Percentiles rank a stretch among this genome's conserved stretches.
Conservation (phyloP, 2,888 invertebrate genomes). For the Drosophila niveifrons region DNA sequence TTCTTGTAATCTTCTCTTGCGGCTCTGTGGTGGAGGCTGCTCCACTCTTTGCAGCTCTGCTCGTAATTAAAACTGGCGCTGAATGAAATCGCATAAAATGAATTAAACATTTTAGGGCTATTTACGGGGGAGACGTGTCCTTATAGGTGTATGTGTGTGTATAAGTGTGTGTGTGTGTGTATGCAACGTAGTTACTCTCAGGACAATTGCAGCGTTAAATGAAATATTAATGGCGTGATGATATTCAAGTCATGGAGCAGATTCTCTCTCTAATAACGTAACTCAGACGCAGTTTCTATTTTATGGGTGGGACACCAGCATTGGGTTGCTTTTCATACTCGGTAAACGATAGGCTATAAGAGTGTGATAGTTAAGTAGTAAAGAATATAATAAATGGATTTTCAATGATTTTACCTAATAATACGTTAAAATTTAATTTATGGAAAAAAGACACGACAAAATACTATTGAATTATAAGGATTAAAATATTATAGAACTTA, state of each 20-base stretch:
- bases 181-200: slow-evolving; percentile 56
- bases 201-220: slow-evolving; percentile 81
- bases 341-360: background rate
- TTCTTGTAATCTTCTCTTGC: slow-evolving; percentile 7
- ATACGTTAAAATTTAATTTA: no score
- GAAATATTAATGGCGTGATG: slow-evolving; percentile 78
- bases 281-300: slow-evolving; percentile 31
- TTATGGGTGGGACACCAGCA: slow-evolving; percentile 6
- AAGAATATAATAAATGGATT: background rate
- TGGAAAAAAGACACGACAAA: no score
- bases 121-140: slow-evolving; percentile 53
- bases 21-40: slow-evolving; percentile 19
- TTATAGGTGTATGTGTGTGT: slow-evolving; percentile 13
- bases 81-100: slow-evolving; percentile 82
- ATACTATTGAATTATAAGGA: no score
- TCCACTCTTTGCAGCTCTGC: slow-evolving; percentile 29
- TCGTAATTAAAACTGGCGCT: slow-evolving; percentile 80
- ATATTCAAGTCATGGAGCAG: slow-evolving; percentile 50
- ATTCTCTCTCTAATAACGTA: slow-evolving; percentile 64
- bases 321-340: slow-evolving; percentile 27
- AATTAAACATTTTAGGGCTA: slow-evolving; percentile 81
- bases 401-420: no score
- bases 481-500: no score
- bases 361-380: background rate
- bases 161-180: slow-evolving; percentile 18